Evolutionary conservation across 2,888 invertebrate species (phyloP).

Genomic region (Pollenia griseotomentosa): DNA sequence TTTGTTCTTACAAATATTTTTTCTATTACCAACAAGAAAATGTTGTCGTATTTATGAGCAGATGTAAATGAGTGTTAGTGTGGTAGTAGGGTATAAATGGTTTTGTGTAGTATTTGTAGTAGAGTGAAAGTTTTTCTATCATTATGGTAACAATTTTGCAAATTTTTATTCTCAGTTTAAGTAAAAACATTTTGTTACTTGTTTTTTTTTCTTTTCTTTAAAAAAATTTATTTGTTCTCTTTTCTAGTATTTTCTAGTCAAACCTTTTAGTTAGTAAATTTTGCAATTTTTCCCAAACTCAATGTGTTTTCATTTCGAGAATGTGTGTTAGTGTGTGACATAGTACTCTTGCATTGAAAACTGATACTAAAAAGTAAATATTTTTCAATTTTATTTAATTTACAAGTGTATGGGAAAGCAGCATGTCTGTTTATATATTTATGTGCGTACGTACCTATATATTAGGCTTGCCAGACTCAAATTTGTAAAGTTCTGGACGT

Average conservation of each 20-base stretch:
- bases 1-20: not conserved
- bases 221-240: not conserved
- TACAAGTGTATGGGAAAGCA: slow-evolving; percentile 8
- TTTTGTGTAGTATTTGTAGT: not conserved
- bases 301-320: slow-evolving; percentile 26
- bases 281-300: slow-evolving; percentile 4
- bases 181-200: not conserved
- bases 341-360: slow-evolving; percentile 17
- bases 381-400: slow-evolving; percentile 37
- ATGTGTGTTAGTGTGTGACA: slow-evolving; percentile 30
- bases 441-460: not conserved
- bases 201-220: slow-evolving; percentile 14
- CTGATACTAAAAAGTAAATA: slow-evolving; percentile 36
- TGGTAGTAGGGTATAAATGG: not conserved
- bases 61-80: not conserved
- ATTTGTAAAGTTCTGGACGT: too few relatives aligned
- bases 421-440: not conserved
- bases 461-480: too few relatives aligned
- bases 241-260: not conserved
- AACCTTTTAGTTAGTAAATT: not conserved
- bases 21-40: not conserved
- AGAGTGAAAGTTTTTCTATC: not conserved
- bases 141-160: slow-evolving; percentile 14
- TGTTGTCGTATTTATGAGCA: not conserved
- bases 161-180: slow-evolving; percentile 26